These are phyloP conservation scores for Cyprinodon diabolis DNA, from an alignment of 2,797 vertebrate genomes.

Conservation along the genomic window DNA sequence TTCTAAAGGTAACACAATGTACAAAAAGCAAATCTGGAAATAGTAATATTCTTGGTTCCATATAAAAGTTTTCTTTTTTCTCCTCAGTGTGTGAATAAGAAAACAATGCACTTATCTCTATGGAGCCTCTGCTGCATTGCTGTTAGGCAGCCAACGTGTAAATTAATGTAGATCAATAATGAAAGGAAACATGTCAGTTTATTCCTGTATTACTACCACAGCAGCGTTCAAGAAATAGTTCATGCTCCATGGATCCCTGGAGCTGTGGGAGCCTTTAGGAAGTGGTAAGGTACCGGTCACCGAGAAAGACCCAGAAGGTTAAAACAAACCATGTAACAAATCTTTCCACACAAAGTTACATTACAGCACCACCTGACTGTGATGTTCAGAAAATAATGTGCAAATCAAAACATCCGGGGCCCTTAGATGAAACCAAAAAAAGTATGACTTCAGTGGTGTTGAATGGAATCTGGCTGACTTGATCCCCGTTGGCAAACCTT, in stretches of 20 bases:
- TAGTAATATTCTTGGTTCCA: conserved; percentile 80
- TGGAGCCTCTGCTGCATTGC: conserved; percentile 74
- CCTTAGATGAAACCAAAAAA: conserved; percentile 49
- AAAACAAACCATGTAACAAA: conserved; percentile 64
- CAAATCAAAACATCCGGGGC: conserved; percentile 46
- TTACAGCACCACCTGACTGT: conserved; percentile 73
- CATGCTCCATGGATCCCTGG: conserved; percentile 54
- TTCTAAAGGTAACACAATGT: conserved; percentile 85
- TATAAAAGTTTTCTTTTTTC: conserved; percentile 71
- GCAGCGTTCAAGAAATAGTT: conserved; percentile 70
- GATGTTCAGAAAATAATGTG: conserved; percentile 60
- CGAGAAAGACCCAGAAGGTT: conserved; percentile 51
- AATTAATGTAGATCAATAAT: conserved; percentile 75
- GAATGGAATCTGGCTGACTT: conserved; percentile 59
- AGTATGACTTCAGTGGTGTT: conserved; percentile 45
- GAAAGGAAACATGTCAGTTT: conserved; percentile 70
- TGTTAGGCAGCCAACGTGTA: conserved; percentile 77
- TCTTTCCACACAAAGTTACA: conserved; percentile 73
- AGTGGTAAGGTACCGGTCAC: conserved; percentile 60
- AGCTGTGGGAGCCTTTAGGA: conserved; percentile 56
- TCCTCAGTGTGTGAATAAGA: conserved; percentile 74
- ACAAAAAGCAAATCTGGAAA: conserved; percentile 86
- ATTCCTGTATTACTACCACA: conserved; percentile 68
- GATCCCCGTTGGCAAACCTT: conserved; percentile 59
- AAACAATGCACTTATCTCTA: conserved; percentile 85